Conservation (phyloP, 2,888 invertebrate species). For the Pristionchus arcanus region DNA sequence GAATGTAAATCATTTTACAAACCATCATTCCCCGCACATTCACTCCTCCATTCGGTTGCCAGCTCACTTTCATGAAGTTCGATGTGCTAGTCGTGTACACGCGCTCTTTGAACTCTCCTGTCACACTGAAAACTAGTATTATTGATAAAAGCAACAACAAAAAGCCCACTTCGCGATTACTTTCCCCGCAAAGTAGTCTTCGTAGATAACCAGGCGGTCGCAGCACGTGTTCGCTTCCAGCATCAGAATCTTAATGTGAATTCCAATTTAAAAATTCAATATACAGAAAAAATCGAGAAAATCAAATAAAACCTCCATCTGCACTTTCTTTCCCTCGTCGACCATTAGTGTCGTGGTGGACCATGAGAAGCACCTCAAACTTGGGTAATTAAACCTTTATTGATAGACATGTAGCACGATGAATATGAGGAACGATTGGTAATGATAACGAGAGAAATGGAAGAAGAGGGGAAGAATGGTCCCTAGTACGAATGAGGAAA, state of each 20-base stretch:
- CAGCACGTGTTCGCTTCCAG: not conserved
- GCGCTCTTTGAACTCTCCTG: not conserved
- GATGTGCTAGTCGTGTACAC: not conserved
- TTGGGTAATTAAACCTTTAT: no score
- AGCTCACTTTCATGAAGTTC: not conserved
- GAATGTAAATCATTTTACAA: not conserved
- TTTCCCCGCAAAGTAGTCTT: not conserved
- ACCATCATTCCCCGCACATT: not conserved
- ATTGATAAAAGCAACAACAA: not conserved
- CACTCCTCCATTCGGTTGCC: not conserved
- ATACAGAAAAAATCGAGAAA: not conserved
- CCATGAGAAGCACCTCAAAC: no score
- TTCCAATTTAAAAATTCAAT: not conserved
- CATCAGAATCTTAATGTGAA: not conserved
- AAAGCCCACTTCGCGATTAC: not conserved
- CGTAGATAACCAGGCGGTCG: not conserved
- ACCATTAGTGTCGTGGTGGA: not conserved
- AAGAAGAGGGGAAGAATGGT: no score
- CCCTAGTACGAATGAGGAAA: no score
- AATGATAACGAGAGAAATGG: no score
- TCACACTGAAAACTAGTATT: not conserved
- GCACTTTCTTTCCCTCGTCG: not conserved
- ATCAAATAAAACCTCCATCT: not conserved
- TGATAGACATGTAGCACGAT: no score
- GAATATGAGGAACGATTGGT: no score